These are phyloP conservation scores for Colletes collaris DNA, from an alignment of 2,888 invertebrate species.

Conservation along the genomic window DNA sequence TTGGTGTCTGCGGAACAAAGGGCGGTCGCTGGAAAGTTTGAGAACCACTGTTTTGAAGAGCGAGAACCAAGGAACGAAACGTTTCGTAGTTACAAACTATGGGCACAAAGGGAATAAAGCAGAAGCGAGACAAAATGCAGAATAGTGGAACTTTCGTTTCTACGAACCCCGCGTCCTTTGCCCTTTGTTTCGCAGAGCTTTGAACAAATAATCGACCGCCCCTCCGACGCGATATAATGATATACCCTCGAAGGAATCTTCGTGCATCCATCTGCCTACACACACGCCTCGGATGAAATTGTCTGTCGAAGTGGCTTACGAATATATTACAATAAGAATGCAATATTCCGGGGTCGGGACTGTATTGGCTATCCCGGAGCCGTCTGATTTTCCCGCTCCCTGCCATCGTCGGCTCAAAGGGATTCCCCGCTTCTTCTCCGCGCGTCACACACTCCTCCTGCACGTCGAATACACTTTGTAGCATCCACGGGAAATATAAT, in stretches of 20 bases:
- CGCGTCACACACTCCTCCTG: constrained; percentile 33
- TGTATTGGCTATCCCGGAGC: constrained; percentile 61
- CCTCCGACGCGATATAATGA: constrained; percentile 58
- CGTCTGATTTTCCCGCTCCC: constrained; percentile 58
- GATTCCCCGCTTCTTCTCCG: constrained; percentile 39
- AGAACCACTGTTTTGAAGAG: no score
- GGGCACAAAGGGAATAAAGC: constrained; percentile 1
- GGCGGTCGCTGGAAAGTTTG: no score
- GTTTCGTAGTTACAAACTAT: not conserved
- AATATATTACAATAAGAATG: constrained; percentile 74
- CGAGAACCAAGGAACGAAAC: no score
- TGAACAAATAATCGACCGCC: constrained; percentile 60
- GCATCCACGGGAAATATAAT: constrained; percentile 36
- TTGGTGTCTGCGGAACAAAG: no score
- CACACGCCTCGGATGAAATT: constrained; percentile 62
- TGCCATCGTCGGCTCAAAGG: constrained; percentile 56
- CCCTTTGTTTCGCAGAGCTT: constrained; percentile 48
- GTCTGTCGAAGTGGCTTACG: constrained; percentile 74
- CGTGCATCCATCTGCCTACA: constrained; percentile 54
- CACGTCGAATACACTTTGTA: constrained; percentile 9
- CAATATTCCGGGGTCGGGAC: constrained; percentile 65
- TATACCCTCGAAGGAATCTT: constrained; percentile 62
- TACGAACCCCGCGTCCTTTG: constrained; percentile 10
- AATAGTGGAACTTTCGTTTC: constrained; percentile 16
- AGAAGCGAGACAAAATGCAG: no score